Base-by-base conservation (phyloP, 1,140 invertebrate species). In the Bombyx mandarina region DNA sequence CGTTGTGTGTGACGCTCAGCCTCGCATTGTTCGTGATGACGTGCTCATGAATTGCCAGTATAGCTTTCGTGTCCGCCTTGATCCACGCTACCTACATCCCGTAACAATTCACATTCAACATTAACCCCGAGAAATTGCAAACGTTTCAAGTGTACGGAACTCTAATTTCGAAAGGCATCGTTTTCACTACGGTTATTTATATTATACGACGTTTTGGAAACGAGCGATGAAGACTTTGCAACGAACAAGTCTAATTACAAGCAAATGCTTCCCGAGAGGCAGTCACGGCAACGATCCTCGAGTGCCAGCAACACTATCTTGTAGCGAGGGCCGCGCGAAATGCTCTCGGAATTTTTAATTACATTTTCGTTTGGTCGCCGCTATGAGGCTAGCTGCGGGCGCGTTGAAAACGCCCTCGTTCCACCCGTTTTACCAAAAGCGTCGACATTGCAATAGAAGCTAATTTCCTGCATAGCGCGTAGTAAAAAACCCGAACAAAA, bases 11-110 rank as follows among this genome's bases (percentile, higher is more conserved):
- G 54, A 96, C 95, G 59, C 93, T 92, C 69, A 96, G 90, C 69
- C 94, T 89, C 54, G 93, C 93, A 88, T 96, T 96, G 90, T 97
- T 96, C 50, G 95, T 96, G 80, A 98, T 96, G 63, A 97, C 95
- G 80, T 96, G 93, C 77, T 96, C 95, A 85, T 97, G 95, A 79
- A 97, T 96, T 56, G 96, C 96, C 75, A 97, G 90, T 73, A 97
- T 93, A 56, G 95, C 95, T 86, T 97, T 96, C 48, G 95, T 95
- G 88, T 97, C 95, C 56, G 94, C 94, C 86, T 96, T 96, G 83
- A 97, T 95, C 96, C 96, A 97, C 59, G 95, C 95, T 60, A 97
- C 94, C 95, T 97, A 88, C 76, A 18, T 71, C 75, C 75, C 63
- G 54, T 55, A 60, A 69, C 57, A 60, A 59, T 58, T 54, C 46